These are phyloP conservation scores for Neofelis nebulosa DNA, from an alignment of 2,113 vertebrate species.

Conservation along the genomic window DNA sequence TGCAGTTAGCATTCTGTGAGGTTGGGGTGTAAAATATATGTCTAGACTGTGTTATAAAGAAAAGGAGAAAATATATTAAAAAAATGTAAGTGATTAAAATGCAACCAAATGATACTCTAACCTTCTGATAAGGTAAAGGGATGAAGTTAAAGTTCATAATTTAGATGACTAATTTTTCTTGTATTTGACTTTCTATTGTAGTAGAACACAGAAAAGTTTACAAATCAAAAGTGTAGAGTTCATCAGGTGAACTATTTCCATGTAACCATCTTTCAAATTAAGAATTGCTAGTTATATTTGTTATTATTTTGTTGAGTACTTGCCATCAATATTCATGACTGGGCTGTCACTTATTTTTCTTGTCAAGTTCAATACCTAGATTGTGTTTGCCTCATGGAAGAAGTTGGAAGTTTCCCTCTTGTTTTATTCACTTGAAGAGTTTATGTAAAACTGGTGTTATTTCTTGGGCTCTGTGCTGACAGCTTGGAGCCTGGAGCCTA, in stretches of 20 bases:
- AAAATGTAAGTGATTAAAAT: background rate
- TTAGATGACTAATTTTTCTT: background rate
- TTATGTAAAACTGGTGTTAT: background rate
- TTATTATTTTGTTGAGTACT: background rate
- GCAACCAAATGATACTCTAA: background rate
- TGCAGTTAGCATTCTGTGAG: background rate
- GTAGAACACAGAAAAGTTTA: background rate
- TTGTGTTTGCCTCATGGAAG: background rate
- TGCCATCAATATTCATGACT: background rate
- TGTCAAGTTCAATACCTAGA: background rate
- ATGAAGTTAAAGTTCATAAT: background rate
- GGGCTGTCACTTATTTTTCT: background rate
- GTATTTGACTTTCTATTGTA: background rate
- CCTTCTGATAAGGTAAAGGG: background rate
- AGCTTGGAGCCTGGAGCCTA: too few relatives aligned
- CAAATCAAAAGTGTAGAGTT: background rate
- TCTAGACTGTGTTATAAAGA: background rate
- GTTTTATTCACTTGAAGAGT: background rate
- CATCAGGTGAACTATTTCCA: background rate
- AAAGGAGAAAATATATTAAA: background rate
- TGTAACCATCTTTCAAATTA: background rate
- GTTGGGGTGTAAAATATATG: background rate
- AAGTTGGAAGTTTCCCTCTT: background rate
- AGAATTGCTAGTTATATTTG: background rate
- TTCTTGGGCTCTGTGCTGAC: background rate